Evolutionary conservation across 2,888 invertebrate genomes (phyloP).

Genomic region (Caenorhabditis panamensis): DNA sequence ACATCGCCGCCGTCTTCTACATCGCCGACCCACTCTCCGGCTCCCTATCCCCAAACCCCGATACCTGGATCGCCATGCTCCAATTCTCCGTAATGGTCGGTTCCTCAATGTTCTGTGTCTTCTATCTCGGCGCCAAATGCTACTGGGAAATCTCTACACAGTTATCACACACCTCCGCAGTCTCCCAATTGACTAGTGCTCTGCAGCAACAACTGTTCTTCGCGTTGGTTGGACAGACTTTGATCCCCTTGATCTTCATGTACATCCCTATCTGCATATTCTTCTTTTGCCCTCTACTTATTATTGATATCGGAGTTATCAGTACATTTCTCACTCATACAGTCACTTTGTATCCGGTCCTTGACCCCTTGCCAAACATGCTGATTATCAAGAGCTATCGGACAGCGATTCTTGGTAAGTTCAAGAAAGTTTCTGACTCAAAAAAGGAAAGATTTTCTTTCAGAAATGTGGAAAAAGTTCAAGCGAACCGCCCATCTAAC

Average conservation of each 20-base stretch:
- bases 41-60: not conserved
- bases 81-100: slow-evolving; percentile 43
- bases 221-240: slow-evolving; percentile 36
- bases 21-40: slow-evolving; percentile 9
- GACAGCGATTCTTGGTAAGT: slow-evolving; percentile 31
- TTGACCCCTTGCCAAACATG: slow-evolving; percentile 46
- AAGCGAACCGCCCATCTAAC: slow-evolving; percentile 7
- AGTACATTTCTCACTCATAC: slow-evolving; percentile 29
- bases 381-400: slow-evolving; percentile 45
- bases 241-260: slow-evolving; percentile 36
- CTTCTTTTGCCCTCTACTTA: slow-evolving; percentile 26
- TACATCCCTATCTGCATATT: slow-evolving; percentile 35
- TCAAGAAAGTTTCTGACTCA: not conserved
- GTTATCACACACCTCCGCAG: not conserved
- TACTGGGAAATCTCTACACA: slow-evolving; percentile 19
- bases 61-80: slow-evolving; percentile 19
- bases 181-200: slow-evolving; percentile 10
- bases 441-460: not conserved
- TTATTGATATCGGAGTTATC: slow-evolving; percentile 18
- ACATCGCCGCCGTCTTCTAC: slow-evolving; percentile 43
- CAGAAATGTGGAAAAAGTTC: slow-evolving; percentile 18
- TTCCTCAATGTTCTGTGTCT: slow-evolving; percentile 39
- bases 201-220: slow-evolving; percentile 36
- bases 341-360: slow-evolving; percentile 30
- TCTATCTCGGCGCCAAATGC: slow-evolving; percentile 23